Base-by-base conservation (phyloP, 2,888 invertebrate species). In the Glomeris marginata region DNA sequence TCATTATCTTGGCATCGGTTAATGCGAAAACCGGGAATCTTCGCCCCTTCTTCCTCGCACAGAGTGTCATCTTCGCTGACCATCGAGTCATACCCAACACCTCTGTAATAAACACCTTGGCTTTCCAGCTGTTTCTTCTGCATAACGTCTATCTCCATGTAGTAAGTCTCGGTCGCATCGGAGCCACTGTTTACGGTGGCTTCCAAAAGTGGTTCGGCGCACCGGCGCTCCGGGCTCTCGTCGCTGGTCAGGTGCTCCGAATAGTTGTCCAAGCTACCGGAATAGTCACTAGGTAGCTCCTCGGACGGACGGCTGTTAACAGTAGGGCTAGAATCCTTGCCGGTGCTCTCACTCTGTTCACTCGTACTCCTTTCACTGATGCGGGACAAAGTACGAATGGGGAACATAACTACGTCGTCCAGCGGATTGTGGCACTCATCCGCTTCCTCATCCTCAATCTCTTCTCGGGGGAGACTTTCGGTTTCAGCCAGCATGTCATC, bases 31-130 rank as follows among this genome's bases (percentile, higher is more conserved):
- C 28, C 28, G 3, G 28, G 4, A 28, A 28, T 5, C 8, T 3
- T 28, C 8, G 28, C 28, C 3, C 28, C 28, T 2, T 55, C 54
- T 21, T 49, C 50, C 48, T 60, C 60, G 6, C 57, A 56, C 8
- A 58, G 53, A 6, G 55, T 55, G 40, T 58, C 59, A 41, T 59
- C 58, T 8, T 57, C 56, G 2, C 56, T 52, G 21, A 50, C 51
- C 34, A 48, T 54, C 11, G 47, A 45, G 3, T 59, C 51, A 16
- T 60, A 57, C 41, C 59, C 56, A n/a, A 22, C 40, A 38, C 46
- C 54, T 5, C 33, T 45, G n/a, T 49, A 21, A 10, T 45, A 44
- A 13, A 49, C 49, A 16, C 45, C 44, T 13, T 38, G 11, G 15
- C 45, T 49, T 38, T 53, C 53, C 43, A 51, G 34, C 43, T 46